Base-by-base conservation (phyloP, 2,888 invertebrate genomes). In the Chelonus formosanus region DNA sequence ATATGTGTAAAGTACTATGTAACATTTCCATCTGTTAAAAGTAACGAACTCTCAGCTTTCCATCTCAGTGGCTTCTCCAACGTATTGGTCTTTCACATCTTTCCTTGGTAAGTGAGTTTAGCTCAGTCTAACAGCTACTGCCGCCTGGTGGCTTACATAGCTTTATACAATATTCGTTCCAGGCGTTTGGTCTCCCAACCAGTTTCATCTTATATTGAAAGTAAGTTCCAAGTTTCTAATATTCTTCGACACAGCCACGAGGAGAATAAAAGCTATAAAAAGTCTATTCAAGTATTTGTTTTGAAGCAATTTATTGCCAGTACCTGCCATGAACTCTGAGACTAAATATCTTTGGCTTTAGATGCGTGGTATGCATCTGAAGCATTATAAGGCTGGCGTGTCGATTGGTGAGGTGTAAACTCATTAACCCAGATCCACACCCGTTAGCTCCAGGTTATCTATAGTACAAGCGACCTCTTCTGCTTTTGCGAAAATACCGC, bases 391-490 rank as follows among this genome's bases (percentile, higher is more conserved):
- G 40, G 36, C 57, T 32, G 31, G 52, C 32, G 31, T 32, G 52
- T 52, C 52, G 52, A 47, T 70, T 68, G 68, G 57, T 67, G 68
- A 70, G 67, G 66, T 69, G 70, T 72, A 67, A 70, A 70, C 71
- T 72, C 71, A 70, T 72, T 72, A 72, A 72, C 71, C 71, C 67
- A 70, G 52, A 61, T 59, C 10, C 53, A 10, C n/a, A 53, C 40
- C 53, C 47, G 61, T 43, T 61, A 57, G 45, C 53, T 53, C 34
- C 32, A 8, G 31, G 52, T 52, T 48, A 52, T 52, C 31, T 52
- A 52, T 52, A 52, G 52, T 32, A 8, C 34, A 32, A 32, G 31
- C 20, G 40, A 40, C 40, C 40, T 40, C 40, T 40, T 40, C 40
- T 5, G 40, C 40, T 40, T 3, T 40, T 40, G 40, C 40, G 40